phyloP scores from a whole-genome alignment of 2,113 vertebrate genomes.

The Telmatochromis sp. region DNA sequence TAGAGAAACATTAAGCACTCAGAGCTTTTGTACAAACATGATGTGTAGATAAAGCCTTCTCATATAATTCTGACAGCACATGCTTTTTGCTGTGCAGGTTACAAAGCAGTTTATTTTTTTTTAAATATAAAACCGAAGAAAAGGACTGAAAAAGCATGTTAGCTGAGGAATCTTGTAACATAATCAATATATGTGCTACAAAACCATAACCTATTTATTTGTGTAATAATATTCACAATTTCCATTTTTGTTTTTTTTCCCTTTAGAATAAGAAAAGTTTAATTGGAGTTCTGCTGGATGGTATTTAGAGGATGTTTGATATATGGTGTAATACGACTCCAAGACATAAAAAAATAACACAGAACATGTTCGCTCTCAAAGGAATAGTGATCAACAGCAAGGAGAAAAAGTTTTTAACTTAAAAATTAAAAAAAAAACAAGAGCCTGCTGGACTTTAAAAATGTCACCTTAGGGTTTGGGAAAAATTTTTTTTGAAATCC shows the following conservation, averaged over 20 bases:
- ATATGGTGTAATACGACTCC: not conserved
- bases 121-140: fast-evolving
- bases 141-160: not conserved
- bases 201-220: not conserved
- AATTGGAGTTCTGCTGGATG: not conserved
- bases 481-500: fast-evolving
- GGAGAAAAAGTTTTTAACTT: not conserved
- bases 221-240: not conserved
- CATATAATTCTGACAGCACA: not conserved
- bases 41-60: not conserved
- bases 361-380: not conserved
- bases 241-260: not conserved
- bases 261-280: not conserved
- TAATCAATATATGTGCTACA: not conserved
- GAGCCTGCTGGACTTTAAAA: not conserved
- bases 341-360: not conserved
- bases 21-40: not conserved
- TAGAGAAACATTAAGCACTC: not conserved
- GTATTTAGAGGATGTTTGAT: not conserved
- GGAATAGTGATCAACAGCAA: not conserved
- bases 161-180: not conserved
- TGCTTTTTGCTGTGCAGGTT: not conserved
- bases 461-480: not conserved
- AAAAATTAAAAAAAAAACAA: not conserved
- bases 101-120: not conserved